Base-by-base conservation (phyloP, 2,113 vertebrate species). In the Sciurus niger region DNA sequence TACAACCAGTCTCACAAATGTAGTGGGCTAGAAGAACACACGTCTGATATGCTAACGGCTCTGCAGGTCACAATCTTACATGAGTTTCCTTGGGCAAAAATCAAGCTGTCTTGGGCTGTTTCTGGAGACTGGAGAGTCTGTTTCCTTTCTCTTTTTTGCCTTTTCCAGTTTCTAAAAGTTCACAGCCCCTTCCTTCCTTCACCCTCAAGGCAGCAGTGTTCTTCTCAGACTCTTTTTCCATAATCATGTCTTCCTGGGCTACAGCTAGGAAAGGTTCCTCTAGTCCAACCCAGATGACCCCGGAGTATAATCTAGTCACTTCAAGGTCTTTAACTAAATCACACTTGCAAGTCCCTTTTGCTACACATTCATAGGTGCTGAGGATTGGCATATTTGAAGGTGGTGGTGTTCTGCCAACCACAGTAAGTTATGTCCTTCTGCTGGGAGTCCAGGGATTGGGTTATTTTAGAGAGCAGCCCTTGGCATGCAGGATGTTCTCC, bases 181-280 rank as follows among this genome's bases (percentile, higher is more conserved):
- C 16, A 48, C 12, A 12, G 51, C 10, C 25, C 24, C 10, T n/a
- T 12, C 30, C 40, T 76, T 12, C 30, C n/a, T 77, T 43, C 1
- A 30, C 24, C 18, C 10, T 67, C 32, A 46, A 18, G n/a, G 8
- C 84, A 40, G 34, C 14, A 37, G 1, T 2, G 3, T 17, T 40
- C 20, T 2, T 16, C 24, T 84, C 46, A 18, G n/a, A 7, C 22
- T 18, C 2, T 43, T 60, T 48, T 18, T 46, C 1, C 20, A 10
- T 1, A 20, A 32, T 7, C 25, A 1, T 2, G 6, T 25, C 16
- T 65, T 25, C 22, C 7, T 40, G 48, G 58, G 37, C 9, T 5
- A 16, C 1, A 82, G 53, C 48, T 43, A 55, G 58, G 63, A 79
- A 43, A 51, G 10, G 2, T 20, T 43, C 55, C 48, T 25, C 25